phyloP scores from a whole-genome alignment of 37 sponge, comb jelly and placozoan genomes.

The Dysidea cf. avara region DNA sequence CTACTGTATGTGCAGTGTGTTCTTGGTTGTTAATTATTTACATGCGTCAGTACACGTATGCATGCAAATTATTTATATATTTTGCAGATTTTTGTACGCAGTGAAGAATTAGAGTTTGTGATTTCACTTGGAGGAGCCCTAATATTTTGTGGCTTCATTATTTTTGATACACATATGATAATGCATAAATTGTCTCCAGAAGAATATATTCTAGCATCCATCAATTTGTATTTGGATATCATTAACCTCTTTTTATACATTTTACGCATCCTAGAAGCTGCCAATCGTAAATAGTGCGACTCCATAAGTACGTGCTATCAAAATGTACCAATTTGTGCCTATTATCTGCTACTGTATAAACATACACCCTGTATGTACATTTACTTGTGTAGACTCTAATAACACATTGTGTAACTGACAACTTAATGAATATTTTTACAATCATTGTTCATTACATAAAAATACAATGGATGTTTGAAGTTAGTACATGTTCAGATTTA shows the following conservation, averaged over 20 bases:
- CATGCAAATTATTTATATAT: not conserved
- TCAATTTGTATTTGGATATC: constrained; percentile 94
- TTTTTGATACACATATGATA: constrained; percentile 96
- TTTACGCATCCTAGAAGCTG: constrained; percentile 73
- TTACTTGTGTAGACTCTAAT: too few relatives aligned
- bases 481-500: too few relatives aligned
- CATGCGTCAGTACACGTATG: too few relatives aligned
- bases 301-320: too few relatives aligned
- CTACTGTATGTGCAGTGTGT: not conserved
- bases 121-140: constrained; percentile 87
- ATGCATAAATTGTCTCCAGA: constrained; percentile 91
- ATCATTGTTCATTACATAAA: too few relatives aligned
- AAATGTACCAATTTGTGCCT: too few relatives aligned
- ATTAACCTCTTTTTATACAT: constrained; percentile 94
- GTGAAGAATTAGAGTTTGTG: constrained; percentile 81
- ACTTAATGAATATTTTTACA: too few relatives aligned
- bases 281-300: constrained; percentile 18
- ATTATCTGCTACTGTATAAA: too few relatives aligned
- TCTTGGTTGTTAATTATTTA: too few relatives aligned
- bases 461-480: too few relatives aligned
- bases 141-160: constrained; percentile 93
- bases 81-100: constrained; percentile 74
- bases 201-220: constrained; percentile 93
- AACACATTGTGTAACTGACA: too few relatives aligned
- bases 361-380: too few relatives aligned